Evolutionary conservation across 2,113 vertebrate genomes (phyloP).

Genomic region (Bubo blakistoni): DNA sequence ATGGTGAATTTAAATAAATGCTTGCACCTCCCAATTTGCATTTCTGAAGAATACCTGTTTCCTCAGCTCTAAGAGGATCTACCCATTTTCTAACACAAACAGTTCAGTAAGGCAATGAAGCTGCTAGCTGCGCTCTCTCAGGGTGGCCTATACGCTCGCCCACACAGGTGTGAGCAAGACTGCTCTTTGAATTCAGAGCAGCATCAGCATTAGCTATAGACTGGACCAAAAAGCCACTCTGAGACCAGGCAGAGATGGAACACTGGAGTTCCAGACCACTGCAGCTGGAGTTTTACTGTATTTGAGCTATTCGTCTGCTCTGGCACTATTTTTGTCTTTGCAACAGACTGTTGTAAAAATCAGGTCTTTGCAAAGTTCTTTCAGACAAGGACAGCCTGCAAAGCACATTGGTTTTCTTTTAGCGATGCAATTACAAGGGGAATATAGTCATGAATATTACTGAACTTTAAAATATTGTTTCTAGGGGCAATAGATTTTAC

Average conservation of each 20-base stretch:
- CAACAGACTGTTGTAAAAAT: background rate
- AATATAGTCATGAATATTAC: background rate
- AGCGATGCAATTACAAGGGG: background rate
- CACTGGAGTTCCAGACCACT: background rate
- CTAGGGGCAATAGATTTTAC: constrained; percentile 2
- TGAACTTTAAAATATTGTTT: constrained; percentile 22
- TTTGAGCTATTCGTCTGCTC: background rate
- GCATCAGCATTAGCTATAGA: background rate
- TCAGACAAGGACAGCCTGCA: background rate
- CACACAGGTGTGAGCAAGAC: background rate
- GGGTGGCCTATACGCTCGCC: accelerated
- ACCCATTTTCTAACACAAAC: background rate
- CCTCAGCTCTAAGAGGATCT: background rate
- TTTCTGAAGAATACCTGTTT: background rate
- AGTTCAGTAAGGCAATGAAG: background rate
- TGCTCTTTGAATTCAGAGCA: no score
- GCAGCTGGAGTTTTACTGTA: background rate
- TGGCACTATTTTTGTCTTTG: background rate
- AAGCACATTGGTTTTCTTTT: background rate
- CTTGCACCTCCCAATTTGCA: background rate
- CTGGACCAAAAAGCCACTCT: background rate
- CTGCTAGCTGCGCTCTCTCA: background rate
- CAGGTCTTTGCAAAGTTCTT: background rate
- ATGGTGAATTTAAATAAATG: accelerated
- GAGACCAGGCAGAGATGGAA: background rate